These are phyloP conservation scores for Myoxocephalus aenaeus DNA, from an alignment of 2,797 vertebrate genomes.

Conservation along the genomic window DNA sequence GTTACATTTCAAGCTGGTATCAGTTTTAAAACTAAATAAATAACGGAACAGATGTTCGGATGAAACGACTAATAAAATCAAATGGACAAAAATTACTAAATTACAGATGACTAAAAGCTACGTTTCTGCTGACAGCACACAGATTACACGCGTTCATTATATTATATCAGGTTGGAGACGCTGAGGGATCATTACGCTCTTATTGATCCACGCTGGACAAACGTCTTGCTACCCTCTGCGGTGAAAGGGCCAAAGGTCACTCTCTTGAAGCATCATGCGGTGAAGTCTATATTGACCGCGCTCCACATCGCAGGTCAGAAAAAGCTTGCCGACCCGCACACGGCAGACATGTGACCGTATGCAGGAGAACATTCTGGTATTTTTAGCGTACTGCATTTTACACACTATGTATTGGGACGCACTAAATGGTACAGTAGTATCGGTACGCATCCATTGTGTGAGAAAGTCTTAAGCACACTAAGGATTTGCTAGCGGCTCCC, in stretches of 20 bases:
- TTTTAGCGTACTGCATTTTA: too few species aligned
- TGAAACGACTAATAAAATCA: not conserved
- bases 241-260: not conserved
- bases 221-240: not conserved
- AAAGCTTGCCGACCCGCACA: not conserved
- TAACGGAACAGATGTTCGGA: not conserved
- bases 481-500: not conserved
- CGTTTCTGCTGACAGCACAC: not conserved
- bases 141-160: not conserved
- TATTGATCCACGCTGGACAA: not conserved
- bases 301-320: not conserved
- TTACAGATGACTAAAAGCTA: not conserved
- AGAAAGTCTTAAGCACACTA: constrained; percentile 4
- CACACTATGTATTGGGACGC: not conserved
- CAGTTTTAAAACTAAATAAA: not conserved
- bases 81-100: constrained; percentile 35
- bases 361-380: too few species aligned
- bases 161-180: not conserved
- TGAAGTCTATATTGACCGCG: not conserved
- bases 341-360: not conserved
- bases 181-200: not conserved
- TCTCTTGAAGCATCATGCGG: not conserved
- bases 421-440: not conserved
- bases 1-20: not conserved
- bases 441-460: not conserved